Conservation (phyloP, 92 coral and sea anemone species). For the Nematostella vectensis region DNA sequence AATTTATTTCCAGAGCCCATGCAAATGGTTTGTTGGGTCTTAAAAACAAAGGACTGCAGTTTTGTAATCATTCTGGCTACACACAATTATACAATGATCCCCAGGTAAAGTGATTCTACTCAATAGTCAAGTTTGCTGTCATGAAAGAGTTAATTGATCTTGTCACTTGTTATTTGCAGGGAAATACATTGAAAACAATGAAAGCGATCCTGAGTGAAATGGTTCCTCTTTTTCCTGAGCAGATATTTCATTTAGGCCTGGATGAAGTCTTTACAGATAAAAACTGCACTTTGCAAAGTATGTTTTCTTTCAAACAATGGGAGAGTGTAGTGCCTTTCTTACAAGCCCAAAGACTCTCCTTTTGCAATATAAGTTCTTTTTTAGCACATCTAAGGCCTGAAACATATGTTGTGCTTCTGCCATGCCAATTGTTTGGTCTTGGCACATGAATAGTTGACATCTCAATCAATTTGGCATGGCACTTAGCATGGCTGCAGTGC, state of each 20-base stretch:
- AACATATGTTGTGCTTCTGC: too few relatives aligned
- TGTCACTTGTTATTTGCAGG: conserved; percentile 18
- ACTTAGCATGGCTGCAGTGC: too few relatives aligned
- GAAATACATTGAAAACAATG: conserved; percentile 62
- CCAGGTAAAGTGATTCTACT: conserved; percentile 24
- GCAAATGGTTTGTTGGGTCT: conserved; percentile 60
- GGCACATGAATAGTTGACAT: too few relatives aligned
- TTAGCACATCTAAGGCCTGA: too few relatives aligned
- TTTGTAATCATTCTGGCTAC: conserved; percentile 56
- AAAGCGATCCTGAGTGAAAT: conserved; percentile 65
- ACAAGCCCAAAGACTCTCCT: too few relatives aligned
- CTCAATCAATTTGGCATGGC: too few relatives aligned
- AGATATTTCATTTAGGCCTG: conserved; percentile 58
- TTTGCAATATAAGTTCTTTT: too few relatives aligned
- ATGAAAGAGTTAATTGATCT: not conserved
- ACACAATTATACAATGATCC: conserved; percentile 65
- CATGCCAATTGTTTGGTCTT: too few relatives aligned
- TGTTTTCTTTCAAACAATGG: too few relatives aligned
- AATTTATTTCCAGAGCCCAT: conserved; percentile 39
- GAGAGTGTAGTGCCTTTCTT: too few relatives aligned
- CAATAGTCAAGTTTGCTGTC: not conserved
- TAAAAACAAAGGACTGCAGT: conserved; percentile 39
- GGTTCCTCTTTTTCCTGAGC: conserved; percentile 49
- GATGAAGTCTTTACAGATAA: conserved; percentile 39
- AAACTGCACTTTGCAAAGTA: conserved; percentile 47